These are phyloP conservation scores for Cynodonichthys magdalenae DNA, from an alignment of 2,797 vertebrate species.

Conservation along the genomic window DNA sequence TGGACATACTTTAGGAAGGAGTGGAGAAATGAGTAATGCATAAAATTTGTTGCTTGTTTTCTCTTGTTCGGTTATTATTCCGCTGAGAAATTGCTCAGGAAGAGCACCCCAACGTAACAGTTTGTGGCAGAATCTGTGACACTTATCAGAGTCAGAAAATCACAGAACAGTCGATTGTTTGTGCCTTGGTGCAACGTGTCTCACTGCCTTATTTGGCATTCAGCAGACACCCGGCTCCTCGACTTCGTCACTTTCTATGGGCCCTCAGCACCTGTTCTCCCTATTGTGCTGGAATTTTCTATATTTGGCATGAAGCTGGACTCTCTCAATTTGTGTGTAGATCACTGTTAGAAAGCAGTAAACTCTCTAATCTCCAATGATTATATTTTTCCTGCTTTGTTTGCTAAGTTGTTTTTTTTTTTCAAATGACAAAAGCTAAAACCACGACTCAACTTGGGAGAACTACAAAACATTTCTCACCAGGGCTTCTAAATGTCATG, in stretches of 20 bases:
- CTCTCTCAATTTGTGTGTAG: conserved; percentile 64
- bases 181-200: conserved; percentile 63
- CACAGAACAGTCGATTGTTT: conserved; percentile 64
- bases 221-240: conserved; percentile 68
- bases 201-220: conserved; percentile 82
- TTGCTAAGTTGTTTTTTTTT: conserved; percentile 11
- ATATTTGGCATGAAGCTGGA: conserved; percentile 83
- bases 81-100: conserved; percentile 27
- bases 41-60: conserved; percentile 73
- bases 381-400: conserved; percentile 18
- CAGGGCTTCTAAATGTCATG: conserved; percentile 67
- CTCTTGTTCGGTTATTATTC: conserved; percentile 57
- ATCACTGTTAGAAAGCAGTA: conserved; percentile 47
- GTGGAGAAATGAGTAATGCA: conserved; percentile 82
- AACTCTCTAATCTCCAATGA: conserved; percentile 20
- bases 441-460: conserved; percentile 66
- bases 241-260: conserved; percentile 72
- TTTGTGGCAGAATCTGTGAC: conserved; percentile 33
- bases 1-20: conserved; percentile 75
- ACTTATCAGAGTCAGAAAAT: conserved; percentile 56
- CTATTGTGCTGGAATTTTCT: conserved; percentile 85
- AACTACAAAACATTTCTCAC: conserved; percentile 61
- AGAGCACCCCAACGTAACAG: conserved; percentile 2
- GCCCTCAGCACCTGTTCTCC: conserved; percentile 83
- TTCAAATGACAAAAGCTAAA: conserved; percentile 54